Evolutionary conservation across 2,113 vertebrate genomes (phyloP), one percentile per base, ranked within the genome.

Genomic region (Colius striatus): DNA sequence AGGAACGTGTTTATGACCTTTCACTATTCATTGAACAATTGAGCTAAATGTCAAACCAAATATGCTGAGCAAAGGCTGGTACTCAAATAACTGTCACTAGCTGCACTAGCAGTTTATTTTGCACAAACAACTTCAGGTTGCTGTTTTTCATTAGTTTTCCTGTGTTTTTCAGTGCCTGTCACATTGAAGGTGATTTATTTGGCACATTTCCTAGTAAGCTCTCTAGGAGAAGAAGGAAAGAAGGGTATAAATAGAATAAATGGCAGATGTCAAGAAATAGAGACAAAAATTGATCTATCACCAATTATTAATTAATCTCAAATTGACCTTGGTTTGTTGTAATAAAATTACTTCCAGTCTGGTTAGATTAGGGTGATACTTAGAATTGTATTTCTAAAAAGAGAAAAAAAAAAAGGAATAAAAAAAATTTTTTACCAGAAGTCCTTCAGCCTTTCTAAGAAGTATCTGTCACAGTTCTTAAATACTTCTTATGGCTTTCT

Each of bases 1-100:
- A 87, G 48, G 34, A 89, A 30, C 23, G 3, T 87, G 61, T 78
- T 89, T 75, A 38, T 95, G 84, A 95, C 87, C 82, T 96, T 96
- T 94, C 54, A 87, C n/a, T 91, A n/a, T 72, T 75, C 67, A 55
- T 66, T 74, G 74, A 94, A 67, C 47, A 85, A 81, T 26, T n/a
- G 71, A 95, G 48, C 27, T 87, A 71, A 93, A 90, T 0, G 6
- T 92, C 80, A 95, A 94, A 75, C 13, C 25, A 83, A 53, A 77
- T 93, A 41, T 17, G 38, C 32, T 2, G 11, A 92, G 84, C 66
- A 85, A 87, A 96, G 41, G 22, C 32, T 87, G 43, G 77, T 93
- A 80, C 51, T 85, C 84, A 90, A 90, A 90, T 63, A 26, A 71
- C 72, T 92, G 60, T 71, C 73, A 29, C 25, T 77, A 63, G 47